A percentile compares a stretch with the other conserved stretches of the same genome.
phyloP scores from a whole-genome alignment of 2,797 vertebrate species.

The Chelidonichthys spinosus region DNA sequence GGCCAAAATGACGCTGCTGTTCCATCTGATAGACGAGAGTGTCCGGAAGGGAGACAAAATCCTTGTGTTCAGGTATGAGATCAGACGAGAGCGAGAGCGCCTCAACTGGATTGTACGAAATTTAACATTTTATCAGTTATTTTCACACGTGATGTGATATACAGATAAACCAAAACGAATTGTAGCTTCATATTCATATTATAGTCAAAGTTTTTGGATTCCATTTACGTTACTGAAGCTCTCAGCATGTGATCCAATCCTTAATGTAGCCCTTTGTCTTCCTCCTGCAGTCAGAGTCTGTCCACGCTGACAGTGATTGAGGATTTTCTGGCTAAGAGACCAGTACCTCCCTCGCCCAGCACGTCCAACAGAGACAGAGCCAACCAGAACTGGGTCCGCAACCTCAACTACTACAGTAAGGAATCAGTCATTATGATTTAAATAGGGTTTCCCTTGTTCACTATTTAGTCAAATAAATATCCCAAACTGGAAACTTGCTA shows the following conservation, averaged over 20 bases:
- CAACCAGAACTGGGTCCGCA: slow-evolving; percentile 90
- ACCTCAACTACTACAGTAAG: slow-evolving; percentile 96
- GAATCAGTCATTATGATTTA: slow-evolving; percentile 18
- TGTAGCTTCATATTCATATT: background rate
- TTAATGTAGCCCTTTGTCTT: background rate
- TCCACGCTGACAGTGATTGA: slow-evolving; percentile 96
- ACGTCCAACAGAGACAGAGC: slow-evolving; percentile 67
- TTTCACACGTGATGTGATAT: background rate
- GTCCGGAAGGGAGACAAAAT: slow-evolving; percentile 94
- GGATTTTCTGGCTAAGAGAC: slow-evolving; percentile 92
- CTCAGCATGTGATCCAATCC: slow-evolving; percentile 2
- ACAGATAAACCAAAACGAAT: background rate
- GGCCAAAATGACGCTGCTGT: slow-evolving; percentile 96
- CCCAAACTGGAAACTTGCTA: background rate
- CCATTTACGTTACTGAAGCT: background rate
- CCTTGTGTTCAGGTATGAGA: slow-evolving; percentile 93
- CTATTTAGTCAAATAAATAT: background rate
- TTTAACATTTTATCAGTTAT: background rate
- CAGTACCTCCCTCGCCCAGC: slow-evolving; percentile 84
- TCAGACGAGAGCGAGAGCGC: background rate
- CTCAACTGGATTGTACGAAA: background rate
- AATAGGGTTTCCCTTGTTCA: background rate
- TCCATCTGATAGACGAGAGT: slow-evolving; percentile 96
- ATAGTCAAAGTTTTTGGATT: background rate
- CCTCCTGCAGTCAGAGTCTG: slow-evolving; percentile 91